Conservation (phyloP, 2,113 vertebrate genomes). For the Girardinichthys multiradiatus region DNA sequence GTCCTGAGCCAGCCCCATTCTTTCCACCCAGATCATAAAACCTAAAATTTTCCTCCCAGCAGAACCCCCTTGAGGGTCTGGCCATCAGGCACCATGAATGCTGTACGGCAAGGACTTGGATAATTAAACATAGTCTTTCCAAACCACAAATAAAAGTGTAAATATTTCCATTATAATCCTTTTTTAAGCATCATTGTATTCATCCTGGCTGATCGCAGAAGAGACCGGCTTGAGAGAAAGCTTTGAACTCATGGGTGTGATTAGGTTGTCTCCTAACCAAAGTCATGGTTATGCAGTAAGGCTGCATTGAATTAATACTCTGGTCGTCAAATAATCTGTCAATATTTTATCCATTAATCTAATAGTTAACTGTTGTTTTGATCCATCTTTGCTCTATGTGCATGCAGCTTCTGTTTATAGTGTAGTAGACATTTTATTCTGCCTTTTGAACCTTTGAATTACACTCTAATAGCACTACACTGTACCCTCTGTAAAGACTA, state of each 20-base stretch:
- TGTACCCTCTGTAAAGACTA: neutral
- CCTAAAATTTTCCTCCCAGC: constrained; percentile 58
- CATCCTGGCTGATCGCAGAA: neutral
- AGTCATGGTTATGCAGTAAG: neutral
- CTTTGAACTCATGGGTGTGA: neutral
- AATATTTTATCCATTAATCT: no score
- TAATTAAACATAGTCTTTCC: constrained; percentile 63
- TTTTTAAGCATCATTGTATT: neutral
- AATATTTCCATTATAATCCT: constrained; percentile 30
- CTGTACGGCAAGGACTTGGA: constrained; percentile 40
- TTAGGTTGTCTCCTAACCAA: neutral
- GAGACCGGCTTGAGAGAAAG: constrained; percentile 1
- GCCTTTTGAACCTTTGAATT: neutral
- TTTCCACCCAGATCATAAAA: constrained; percentile 79
- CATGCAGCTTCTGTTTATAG: neutral
- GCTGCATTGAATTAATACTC: neutral
- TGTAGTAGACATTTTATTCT: neutral
- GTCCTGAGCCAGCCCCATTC: constrained; percentile 68
- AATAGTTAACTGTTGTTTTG: neutral
- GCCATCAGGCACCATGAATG: constrained; percentile 41
- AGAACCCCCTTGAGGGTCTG: constrained; percentile 54
- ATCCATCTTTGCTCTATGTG: neutral
- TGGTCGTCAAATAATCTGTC: neutral
- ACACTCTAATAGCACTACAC: neutral
- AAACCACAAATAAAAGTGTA: constrained; percentile 45